Evolutionary conservation across 2,797 vertebrate genomes (phyloP).

Genomic region (Poeciliopsis turneri): DNA sequence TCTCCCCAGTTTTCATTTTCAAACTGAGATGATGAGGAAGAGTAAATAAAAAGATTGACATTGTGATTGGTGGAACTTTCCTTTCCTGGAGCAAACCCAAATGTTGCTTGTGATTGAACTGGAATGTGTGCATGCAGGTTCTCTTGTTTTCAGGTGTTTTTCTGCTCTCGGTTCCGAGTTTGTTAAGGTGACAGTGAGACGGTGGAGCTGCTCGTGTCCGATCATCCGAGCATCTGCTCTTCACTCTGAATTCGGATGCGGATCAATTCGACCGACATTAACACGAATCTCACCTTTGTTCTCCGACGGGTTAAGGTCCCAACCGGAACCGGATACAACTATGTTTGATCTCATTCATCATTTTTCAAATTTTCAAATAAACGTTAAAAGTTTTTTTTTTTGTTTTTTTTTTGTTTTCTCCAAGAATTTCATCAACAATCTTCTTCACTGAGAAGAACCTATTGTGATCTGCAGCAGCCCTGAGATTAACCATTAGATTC

Average conservation of each 20-base stretch:
- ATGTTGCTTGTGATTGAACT: background rate
- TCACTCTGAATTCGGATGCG: background rate
- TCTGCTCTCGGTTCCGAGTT: background rate
- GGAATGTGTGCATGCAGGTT: background rate
- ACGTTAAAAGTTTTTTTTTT: background rate
- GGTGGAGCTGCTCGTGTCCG: background rate
- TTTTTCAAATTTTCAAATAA: background rate
- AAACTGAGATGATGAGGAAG: background rate
- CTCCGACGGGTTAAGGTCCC: no score
- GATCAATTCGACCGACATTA: background rate
- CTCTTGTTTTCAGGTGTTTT: background rate
- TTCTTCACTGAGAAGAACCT: background rate
- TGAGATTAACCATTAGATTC: background rate
- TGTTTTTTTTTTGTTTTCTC: background rate
- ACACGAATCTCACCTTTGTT: no score
- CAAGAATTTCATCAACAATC: background rate
- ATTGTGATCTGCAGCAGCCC: background rate
- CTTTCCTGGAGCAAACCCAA: background rate
- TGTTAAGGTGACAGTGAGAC: background rate
- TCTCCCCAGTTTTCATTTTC: background rate
- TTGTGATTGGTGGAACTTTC: background rate
- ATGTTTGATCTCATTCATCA: background rate
- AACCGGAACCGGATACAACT: background rate
- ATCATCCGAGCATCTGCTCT: background rate
- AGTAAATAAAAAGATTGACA: background rate